phyloP scores from a whole-genome alignment of 53 echinoderm and acorn worm species.

The Glandiceps talaboti region DNA sequence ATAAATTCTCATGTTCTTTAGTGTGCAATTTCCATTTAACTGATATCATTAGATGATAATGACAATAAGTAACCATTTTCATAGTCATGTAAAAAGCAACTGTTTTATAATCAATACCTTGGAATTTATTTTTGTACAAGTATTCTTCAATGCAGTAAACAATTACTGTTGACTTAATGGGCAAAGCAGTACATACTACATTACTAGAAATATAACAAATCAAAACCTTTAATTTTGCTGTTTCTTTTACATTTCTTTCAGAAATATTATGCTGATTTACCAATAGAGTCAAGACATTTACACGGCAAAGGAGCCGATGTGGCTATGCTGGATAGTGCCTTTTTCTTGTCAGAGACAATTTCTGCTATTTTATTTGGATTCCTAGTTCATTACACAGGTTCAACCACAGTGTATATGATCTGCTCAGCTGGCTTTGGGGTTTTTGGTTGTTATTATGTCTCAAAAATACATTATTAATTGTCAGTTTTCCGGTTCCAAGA shows the following conservation, averaged over 20 bases:
- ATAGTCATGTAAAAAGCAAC: too few relatives aligned
- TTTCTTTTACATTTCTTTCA: slow-evolving; percentile 6
- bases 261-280: slow-evolving; percentile 52
- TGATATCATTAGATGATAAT: too few relatives aligned
- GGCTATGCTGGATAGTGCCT: slow-evolving; percentile 85
- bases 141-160: too few relatives aligned
- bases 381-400: slow-evolving; percentile 47
- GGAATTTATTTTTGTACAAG: too few relatives aligned
- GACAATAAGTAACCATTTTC: too few relatives aligned
- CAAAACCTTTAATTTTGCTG: too few relatives aligned
- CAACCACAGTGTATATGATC: slow-evolving; percentile 58
- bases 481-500: neutral
- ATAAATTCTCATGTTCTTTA: too few relatives aligned
- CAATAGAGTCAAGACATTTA: slow-evolving; percentile 11
- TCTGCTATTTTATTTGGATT: slow-evolving; percentile 76
- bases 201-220: too few relatives aligned
- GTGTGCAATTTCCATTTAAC: too few relatives aligned
- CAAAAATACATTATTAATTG: neutral
- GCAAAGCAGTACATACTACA: too few relatives aligned
- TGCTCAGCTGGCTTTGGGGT: slow-evolving; percentile 59
- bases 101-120: too few relatives aligned
- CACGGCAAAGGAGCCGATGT: slow-evolving; percentile 84
- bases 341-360: slow-evolving; percentile 84
- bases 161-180: too few relatives aligned
- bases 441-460: slow-evolving; percentile 34